Conservation (phyloP, 2,797 vertebrate genomes). For the Staurois parvus region DNA sequence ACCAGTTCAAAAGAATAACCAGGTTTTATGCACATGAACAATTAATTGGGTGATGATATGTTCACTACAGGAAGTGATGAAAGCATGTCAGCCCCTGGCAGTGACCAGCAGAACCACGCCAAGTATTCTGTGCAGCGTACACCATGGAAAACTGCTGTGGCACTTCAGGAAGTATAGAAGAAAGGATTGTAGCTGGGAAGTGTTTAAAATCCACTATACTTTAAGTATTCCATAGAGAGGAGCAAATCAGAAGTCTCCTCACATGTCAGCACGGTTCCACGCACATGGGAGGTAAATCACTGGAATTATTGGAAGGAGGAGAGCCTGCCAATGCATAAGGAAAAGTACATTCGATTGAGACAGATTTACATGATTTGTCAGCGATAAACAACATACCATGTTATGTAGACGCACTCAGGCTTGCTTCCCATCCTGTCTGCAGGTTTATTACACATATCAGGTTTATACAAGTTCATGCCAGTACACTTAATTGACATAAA, state of each 20-base stretch:
- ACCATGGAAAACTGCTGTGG: background rate
- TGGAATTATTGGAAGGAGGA: constrained; percentile 15
- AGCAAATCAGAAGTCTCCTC: constrained; percentile 8
- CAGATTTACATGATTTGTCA: constrained; percentile 46
- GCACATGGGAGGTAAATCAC: constrained; percentile 37
- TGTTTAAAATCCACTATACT: constrained; percentile 1
- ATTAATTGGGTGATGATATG: no score
- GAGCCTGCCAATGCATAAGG: constrained; percentile 19
- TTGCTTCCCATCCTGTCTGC: constrained; percentile 22
- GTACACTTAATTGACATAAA: constrained; percentile 55
- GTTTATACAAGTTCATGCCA: constrained; percentile 36
- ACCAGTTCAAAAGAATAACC: no score
- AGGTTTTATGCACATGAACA: no score
- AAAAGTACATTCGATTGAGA: constrained; percentile 29
- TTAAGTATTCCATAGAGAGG: constrained; percentile 10
- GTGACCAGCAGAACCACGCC: no score
- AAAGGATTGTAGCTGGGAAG: background rate
- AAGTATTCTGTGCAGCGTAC: background rate
- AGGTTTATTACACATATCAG: constrained; percentile 41
- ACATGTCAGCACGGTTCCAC: constrained; percentile 34
- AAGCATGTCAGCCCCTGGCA: background rate
- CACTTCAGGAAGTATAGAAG: background rate
- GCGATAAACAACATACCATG: constrained; percentile 19
- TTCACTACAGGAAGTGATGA: no score
- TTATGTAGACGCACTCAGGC: constrained; percentile 37